Evolutionary conservation across 2,888 invertebrate genomes (phyloP).

Genomic region (Phengaris arion): DNA sequence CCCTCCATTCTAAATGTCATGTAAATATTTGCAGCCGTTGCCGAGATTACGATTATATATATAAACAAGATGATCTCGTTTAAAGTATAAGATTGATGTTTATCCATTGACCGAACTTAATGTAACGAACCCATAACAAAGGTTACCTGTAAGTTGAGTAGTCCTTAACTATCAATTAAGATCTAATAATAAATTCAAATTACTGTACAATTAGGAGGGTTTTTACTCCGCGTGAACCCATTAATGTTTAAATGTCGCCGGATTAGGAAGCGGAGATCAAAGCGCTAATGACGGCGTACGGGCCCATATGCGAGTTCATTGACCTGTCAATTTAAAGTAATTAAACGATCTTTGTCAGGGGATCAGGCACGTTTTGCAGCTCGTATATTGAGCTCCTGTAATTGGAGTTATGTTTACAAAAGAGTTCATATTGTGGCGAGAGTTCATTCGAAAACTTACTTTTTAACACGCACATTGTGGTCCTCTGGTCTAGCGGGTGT

Average conservation of each 20-base stretch:
- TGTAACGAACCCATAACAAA: too few species aligned
- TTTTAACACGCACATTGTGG: neutral
- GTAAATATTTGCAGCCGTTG: too few species aligned
- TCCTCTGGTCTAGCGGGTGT: too few species aligned
- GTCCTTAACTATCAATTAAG: too few species aligned
- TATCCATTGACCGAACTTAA: too few species aligned
- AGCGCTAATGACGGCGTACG: conserved; percentile 5
- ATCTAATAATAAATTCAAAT: neutral
- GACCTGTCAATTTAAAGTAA: conserved; percentile 4
- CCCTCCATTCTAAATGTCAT: too few species aligned
- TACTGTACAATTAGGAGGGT: neutral
- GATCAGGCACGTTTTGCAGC: conserved; percentile 4
- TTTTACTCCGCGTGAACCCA: neutral
- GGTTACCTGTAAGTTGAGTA: too few species aligned
- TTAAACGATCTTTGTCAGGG: conserved; percentile 8
- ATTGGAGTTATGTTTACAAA: conserved; percentile 7
- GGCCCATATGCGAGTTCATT: conserved; percentile 1
- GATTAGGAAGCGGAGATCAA: conserved; percentile 26
- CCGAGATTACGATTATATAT: too few species aligned
- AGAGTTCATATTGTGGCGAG: neutral
- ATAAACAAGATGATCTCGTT: too few species aligned
- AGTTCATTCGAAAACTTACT: neutral
- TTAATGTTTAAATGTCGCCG: conserved; percentile 3
- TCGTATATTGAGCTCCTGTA: neutral
- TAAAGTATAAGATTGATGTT: too few species aligned